These are phyloP conservation scores for Melierax canorus DNA, from an alignment of 2,113 vertebrate genomes.

Conservation along the genomic window DNA sequence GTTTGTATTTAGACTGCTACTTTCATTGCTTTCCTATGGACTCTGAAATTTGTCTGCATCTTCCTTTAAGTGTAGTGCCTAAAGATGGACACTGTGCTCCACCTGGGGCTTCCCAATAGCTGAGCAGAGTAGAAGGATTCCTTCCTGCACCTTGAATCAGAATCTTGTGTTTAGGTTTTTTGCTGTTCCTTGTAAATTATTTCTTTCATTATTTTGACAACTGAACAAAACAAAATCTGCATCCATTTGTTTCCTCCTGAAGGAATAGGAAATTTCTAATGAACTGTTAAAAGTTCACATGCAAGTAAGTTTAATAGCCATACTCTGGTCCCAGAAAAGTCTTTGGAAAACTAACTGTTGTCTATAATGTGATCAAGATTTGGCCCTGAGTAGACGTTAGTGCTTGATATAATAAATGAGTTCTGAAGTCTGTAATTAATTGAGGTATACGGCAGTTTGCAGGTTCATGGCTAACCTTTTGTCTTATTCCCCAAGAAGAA, in stretches of 20 bases:
- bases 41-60: background rate
- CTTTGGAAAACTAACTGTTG: background rate
- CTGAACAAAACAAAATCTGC: background rate
- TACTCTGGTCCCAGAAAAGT: background rate
- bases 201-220: constrained; percentile 12
- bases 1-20: background rate
- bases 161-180: background rate
- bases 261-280: background rate
- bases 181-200: background rate
- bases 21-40: background rate
- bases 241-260: background rate
- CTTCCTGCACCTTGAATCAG: background rate
- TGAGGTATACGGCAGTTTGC: background rate
- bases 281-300: background rate
- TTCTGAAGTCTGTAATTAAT: background rate
- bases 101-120: background rate
- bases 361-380: background rate
- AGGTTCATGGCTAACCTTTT: constrained; percentile 3
- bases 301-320: background rate
- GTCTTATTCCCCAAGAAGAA: constrained; percentile 6
- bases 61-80: background rate
- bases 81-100: background rate
- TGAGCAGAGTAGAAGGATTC: background rate
- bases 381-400: background rate
- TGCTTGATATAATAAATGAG: background rate